These are phyloP conservation scores for Natator depressus DNA, from an alignment of 2,113 vertebrate genomes.

Conservation along the genomic window DNA sequence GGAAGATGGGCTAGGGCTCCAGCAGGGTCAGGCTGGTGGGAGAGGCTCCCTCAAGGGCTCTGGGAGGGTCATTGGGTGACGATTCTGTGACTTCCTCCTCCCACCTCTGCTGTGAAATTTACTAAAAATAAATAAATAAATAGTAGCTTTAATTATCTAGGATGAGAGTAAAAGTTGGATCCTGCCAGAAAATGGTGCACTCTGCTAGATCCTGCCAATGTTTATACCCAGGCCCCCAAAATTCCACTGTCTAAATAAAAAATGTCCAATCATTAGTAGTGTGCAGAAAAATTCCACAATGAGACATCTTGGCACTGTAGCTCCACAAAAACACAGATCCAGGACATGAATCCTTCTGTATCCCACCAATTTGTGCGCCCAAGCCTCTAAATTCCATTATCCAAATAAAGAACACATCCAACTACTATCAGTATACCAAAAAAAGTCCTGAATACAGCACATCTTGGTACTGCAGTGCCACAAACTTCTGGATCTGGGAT, in stretches of 20 bases:
- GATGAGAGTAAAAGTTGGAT: accelerated
- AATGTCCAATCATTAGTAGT: accelerated
- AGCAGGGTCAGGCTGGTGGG: background rate
- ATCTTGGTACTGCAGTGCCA: background rate
- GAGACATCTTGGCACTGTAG: accelerated
- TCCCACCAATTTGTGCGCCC: accelerated
- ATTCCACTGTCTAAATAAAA: accelerated
- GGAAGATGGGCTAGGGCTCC: background rate
- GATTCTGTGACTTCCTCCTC: background rate
- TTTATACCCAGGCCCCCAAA: accelerated
- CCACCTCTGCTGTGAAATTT: background rate
- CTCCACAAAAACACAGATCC: accelerated
- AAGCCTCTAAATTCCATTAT: accelerated
- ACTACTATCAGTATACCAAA: accelerated
- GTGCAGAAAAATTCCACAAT: accelerated
- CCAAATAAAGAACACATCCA: accelerated
- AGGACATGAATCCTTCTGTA: accelerated
- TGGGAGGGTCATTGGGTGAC: background rate
- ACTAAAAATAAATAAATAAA: background rate
- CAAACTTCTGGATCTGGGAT: background rate
- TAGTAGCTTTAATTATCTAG: background rate
- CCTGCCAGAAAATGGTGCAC: accelerated
- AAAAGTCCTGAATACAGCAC: accelerated
- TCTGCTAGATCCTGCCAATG: background rate
- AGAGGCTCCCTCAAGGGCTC: background rate